Evolutionary conservation across 2,888 invertebrate species (phyloP).

Genomic region (Tetragonula carbonaria): DNA sequence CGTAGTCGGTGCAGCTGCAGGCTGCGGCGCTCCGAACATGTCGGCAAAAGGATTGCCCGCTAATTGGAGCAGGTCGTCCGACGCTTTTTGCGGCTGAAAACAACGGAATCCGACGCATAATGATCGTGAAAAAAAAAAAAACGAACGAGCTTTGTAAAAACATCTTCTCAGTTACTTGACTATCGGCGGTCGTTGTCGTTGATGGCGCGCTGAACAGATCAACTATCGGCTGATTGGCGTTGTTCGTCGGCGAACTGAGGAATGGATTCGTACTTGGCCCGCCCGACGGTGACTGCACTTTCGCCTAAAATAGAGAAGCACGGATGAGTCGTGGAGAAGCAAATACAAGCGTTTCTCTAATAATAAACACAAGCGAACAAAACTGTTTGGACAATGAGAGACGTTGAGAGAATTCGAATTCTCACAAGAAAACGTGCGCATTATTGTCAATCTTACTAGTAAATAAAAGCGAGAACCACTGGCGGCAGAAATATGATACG

Average conservation of each 20-base stretch:
- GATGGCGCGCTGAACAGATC: conserved; percentile 91
- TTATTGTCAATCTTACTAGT: too few species aligned
- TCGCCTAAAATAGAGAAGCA: conserved; percentile 85
- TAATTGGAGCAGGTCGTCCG: conserved; percentile 94
- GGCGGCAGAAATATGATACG: too few species aligned
- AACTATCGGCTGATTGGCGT: conserved; percentile 87
- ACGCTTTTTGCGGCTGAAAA: conserved; percentile 87
- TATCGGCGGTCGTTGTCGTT: conserved; percentile 76
- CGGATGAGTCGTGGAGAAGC: not conserved
- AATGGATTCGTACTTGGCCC: conserved; percentile 93
- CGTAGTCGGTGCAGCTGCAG: conserved; percentile 72
- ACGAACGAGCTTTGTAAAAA: not conserved
- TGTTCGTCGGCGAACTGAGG: conserved; percentile 88
- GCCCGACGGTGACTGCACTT: conserved; percentile 91
- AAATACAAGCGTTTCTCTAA: not conserved
- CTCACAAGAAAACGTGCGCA: too few species aligned
- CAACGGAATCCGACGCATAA: not conserved
- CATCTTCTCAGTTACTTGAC: conserved; percentile 73
- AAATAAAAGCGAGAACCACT: too few species aligned
- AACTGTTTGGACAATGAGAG: too few species aligned
- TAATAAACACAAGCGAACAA: too few species aligned
- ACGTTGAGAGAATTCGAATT: too few species aligned
- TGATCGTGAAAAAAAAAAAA: not conserved
- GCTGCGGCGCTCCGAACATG: conserved; percentile 87
- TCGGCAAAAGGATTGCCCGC: conserved; percentile 95